Evolutionary conservation across 2,888 invertebrate genomes (phyloP).

Genomic region (Dione juno): DNA sequence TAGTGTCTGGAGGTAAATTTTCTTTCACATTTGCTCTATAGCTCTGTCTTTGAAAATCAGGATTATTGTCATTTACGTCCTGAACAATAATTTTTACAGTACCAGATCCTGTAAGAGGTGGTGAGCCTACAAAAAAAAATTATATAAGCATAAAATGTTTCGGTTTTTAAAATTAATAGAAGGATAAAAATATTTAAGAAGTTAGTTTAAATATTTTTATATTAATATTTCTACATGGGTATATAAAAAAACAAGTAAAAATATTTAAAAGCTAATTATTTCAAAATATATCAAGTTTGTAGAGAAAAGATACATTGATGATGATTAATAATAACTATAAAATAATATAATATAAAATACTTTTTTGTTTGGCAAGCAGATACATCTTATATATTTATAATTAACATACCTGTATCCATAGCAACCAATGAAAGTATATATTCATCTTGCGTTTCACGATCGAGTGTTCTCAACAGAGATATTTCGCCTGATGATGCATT

Average conservation of each 20-base stretch:
- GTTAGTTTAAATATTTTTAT: neutral
- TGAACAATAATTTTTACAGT: constrained; percentile 94
- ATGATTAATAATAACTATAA: no score
- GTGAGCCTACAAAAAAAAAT: constrained; percentile 87
- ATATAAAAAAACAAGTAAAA: neutral
- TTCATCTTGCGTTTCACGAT: constrained; percentile 92
- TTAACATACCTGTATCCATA: constrained; percentile 93
- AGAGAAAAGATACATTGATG: no score
- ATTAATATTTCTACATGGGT: neutral
- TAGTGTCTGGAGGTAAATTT: constrained; percentile 90
- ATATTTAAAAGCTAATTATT: no score
- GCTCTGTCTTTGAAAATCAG: constrained; percentile 92
- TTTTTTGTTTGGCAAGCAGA: no score
- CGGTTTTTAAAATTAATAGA: neutral
- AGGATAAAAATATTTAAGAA: neutral
- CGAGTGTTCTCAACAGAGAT: constrained; percentile 90
- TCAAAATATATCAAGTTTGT: no score
- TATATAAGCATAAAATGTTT: neutral
- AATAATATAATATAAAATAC: no score
- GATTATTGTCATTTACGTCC: constrained; percentile 97
- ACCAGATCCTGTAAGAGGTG: constrained; percentile 95
- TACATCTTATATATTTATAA: no score
- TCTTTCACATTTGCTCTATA: constrained; percentile 92
- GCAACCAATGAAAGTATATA: constrained; percentile 94
- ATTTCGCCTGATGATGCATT: constrained; percentile 96